Evolutionary conservation across 2,888 invertebrate genomes (phyloP).

Genomic region (Cerceris ruficornis): DNA sequence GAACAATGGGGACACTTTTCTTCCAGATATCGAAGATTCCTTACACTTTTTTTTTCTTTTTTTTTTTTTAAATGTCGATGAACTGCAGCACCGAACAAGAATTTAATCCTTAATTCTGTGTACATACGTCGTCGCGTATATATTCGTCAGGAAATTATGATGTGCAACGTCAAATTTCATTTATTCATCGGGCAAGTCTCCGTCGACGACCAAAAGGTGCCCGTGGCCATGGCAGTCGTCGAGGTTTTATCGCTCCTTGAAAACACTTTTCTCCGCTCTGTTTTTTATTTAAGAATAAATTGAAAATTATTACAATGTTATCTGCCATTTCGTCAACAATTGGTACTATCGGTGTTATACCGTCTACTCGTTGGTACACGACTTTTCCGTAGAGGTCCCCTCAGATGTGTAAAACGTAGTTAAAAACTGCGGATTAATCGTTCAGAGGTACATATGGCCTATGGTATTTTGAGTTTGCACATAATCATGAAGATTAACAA

Average conservation of each 20-base stretch:
- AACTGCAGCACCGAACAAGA: too few species aligned
- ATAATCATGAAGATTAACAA: constrained; percentile 7
- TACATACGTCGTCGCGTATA: too few species aligned
- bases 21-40: too few species aligned
- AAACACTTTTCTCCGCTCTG: constrained; percentile 31
- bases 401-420: constrained; percentile 14
- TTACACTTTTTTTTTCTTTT: too few species aligned
- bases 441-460: constrained; percentile 30
- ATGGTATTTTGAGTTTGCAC: constrained; percentile 32
- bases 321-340: constrained; percentile 32
- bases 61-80: too few species aligned
- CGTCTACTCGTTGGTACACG: constrained; percentile 1
- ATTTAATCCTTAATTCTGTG: too few species aligned
- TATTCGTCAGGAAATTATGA: too few species aligned
- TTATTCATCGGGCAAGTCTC: too few species aligned
- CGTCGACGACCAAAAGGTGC: too few species aligned
- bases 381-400: constrained; percentile 11
- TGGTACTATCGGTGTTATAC: constrained; percentile 15
- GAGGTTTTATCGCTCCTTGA: constrained; percentile 10
- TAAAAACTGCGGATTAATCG: constrained; percentile 31
- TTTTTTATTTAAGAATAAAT: constrained; percentile 26
- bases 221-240: neutral
- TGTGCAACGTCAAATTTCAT: too few species aligned
- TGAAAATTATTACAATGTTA: constrained; percentile 11
- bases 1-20: too few species aligned